Evolutionary conservation across 2,888 invertebrate species (phyloP).

Genomic region (Netelia melanura): DNA sequence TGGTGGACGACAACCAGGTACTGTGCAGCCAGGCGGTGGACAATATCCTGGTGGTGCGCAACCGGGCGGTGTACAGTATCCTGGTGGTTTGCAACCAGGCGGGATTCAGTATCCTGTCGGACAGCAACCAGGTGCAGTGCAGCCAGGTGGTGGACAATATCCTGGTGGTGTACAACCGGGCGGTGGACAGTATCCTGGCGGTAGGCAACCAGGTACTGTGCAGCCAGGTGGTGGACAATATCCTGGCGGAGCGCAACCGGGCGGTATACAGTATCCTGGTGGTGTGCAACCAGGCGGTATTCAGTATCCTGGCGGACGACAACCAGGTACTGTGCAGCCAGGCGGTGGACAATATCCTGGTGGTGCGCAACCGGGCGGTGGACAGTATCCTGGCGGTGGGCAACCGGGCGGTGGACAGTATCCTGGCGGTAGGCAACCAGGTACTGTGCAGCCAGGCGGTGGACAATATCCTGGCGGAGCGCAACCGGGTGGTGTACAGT

Average conservation of each 20-base stretch:
- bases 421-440: constrained; percentile 67
- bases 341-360: constrained; percentile 17
- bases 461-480: constrained; percentile 52
- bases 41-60: constrained; percentile 57
- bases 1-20: constrained; percentile 21
- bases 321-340: background rate
- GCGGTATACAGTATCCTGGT: background rate
- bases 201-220: background rate
- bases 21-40: background rate
- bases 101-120: constrained; percentile 54
- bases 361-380: constrained; percentile 20
- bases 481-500: background rate
- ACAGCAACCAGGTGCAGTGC: background rate
- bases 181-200: constrained; percentile 56
- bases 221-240: constrained; percentile 11
- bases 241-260: constrained; percentile 61
- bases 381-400: constrained; percentile 48
- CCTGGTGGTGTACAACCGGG: constrained; percentile 27
- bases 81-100: too few relatives aligned
- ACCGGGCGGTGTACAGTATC: constrained; percentile 62
- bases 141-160: constrained; percentile 45
- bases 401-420: constrained; percentile 19
- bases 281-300: background rate
- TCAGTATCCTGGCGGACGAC: constrained; percentile 35
- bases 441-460: constrained; percentile 62